Base-by-base conservation (phyloP, 2,113 vertebrate species). In the Nothoprocta perdicaria region DNA sequence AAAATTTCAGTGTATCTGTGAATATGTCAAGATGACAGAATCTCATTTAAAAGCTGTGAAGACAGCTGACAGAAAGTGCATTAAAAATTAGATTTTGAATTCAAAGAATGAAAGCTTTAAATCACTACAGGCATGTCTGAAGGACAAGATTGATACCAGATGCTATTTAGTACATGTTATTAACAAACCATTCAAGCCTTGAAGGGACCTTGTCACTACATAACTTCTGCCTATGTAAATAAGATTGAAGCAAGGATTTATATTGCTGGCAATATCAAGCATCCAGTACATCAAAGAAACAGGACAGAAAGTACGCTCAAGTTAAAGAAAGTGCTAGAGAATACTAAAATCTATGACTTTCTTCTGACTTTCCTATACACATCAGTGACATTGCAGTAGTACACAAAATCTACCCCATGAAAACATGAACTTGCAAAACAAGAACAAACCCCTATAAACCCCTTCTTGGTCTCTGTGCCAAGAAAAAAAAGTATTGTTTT, bases 81-180 rank as follows among this genome's bases (percentile, higher is more conserved):
- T 97, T 97, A 98, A 97, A 98, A 98, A 98, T 97, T 96, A 97
- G 94, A 97, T 97, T 97, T 97, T 97, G 95, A 97, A 98, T 98
- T 97, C 94, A 88, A 97, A 96, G 96, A 98, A 96, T 97, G 96
- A 97, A 98, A 97, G 97, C 96, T 95, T 97, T 98, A 98, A 97
- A 98, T 98, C 97, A 97, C 89, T 94, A 92, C 84, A 97, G 95
- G 97, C 96, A 97, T 97, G 96, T 97, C 95, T 93, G 83, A 92
- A 89, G 96, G 96, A 96, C 92, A 97, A 97, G 97, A 98, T 96
- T 97, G 97, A 98, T 98, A 98, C 94, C 96, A 97, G 94, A 97
- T 97, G 96, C 95, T 97, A 96, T 98, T 97, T 97, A 98, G 97
- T 97, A 97, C 97, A 81, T 97, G 96, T 97, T 98, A 97, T 97